Evolutionary conservation across 2,113 vertebrate species (phyloP).

Genomic region (Cichladusa arquata): DNA sequence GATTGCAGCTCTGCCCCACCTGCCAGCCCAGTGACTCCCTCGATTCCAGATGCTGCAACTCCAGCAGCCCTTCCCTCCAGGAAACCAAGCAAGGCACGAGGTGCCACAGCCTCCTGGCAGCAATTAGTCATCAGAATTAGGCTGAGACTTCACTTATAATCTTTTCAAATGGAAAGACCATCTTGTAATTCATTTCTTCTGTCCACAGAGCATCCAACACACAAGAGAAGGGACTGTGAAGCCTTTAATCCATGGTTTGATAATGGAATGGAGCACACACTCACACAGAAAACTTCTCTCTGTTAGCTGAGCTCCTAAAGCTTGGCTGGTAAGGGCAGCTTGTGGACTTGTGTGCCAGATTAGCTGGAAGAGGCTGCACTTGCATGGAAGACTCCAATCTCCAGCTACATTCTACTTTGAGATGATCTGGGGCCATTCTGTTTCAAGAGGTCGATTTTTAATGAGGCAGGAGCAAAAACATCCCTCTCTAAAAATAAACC

Average conservation of each 20-base stretch:
- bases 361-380: background rate
- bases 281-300: background rate
- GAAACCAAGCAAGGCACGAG: background rate
- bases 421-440: background rate
- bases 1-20: background rate
- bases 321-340: background rate
- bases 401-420: background rate
- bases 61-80: background rate
- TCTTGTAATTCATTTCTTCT: background rate
- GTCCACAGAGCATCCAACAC: background rate
- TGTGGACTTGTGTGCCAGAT: background rate
- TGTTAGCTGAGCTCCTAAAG: background rate
- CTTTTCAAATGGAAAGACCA: background rate
- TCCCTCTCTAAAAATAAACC: conserved; percentile 55
- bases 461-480: background rate
- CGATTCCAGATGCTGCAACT: fast-evolving
- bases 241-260: background rate
- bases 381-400: background rate
- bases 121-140: background rate
- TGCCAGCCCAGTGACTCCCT: background rate
- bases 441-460: conserved; percentile 29
- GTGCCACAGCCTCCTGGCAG: background rate
- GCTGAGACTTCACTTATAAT: background rate
- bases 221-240: background rate
- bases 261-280: background rate